Conservation (phyloP, 2,888 invertebrate species). For the Strigamia transsilvanica region DNA sequence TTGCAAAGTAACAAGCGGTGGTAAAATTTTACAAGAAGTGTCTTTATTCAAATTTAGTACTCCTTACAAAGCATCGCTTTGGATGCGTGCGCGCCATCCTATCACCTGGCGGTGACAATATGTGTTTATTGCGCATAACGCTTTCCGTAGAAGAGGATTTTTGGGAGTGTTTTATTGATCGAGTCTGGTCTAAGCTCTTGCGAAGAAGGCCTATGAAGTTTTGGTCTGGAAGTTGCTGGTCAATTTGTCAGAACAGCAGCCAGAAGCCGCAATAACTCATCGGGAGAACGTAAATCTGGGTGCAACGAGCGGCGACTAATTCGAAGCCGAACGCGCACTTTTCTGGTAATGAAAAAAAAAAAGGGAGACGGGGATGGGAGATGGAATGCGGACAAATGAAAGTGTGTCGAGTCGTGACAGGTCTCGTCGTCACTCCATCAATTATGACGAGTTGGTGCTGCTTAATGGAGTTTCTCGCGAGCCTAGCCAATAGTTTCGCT, state of each 20-base stretch:
- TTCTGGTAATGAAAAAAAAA: background rate
- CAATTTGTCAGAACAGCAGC: conserved; percentile 30
- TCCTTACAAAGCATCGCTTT: too few relatives aligned
- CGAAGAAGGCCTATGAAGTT: conserved; percentile 24
- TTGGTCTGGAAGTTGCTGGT: conserved; percentile 21
- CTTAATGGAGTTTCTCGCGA: conserved; percentile 43
- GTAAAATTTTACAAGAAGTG: too few relatives aligned
- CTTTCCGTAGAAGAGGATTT: background rate
- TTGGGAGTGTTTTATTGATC: conserved; percentile 28
- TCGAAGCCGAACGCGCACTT: background rate
- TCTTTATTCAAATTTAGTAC: too few relatives aligned
- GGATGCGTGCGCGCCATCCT: too few relatives aligned
- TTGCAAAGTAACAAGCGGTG: too few relatives aligned
- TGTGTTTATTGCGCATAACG: too few relatives aligned
- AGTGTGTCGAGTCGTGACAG: conserved; percentile 48
- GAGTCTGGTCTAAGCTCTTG: background rate
- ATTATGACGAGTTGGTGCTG: conserved; percentile 36
- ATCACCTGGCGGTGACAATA: too few relatives aligned
- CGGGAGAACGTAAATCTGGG: conserved; percentile 27
- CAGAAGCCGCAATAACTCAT: conserved; percentile 26
- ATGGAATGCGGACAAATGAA: conserved; percentile 42
- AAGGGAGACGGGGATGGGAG: background rate
- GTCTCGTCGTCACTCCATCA: conserved; percentile 47
- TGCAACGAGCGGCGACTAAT: conserved; percentile 20
- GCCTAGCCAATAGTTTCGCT: background rate